These are phyloP conservation scores for Nanorana parkeri DNA, from an alignment of 2,113 vertebrate genomes.

Conservation along the genomic window DNA sequence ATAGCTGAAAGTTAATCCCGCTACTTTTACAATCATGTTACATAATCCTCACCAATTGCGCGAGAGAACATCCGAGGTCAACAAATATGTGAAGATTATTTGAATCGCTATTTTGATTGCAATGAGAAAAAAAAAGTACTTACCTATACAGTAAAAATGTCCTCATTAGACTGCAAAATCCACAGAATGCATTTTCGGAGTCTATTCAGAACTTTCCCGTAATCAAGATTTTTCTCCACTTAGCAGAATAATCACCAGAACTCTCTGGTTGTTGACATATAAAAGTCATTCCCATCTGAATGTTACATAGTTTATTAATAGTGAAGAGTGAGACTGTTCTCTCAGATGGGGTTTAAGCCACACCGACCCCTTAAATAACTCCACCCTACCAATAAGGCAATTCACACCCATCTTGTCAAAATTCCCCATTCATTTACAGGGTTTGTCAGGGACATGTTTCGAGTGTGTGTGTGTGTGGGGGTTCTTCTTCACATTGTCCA, in stretches of 20 bases:
- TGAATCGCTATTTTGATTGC: constrained; percentile 2
- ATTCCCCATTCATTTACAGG: too few species aligned
- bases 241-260: neutral
- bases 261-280: neutral
- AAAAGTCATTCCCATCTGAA: neutral
- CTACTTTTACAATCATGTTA: constrained; percentile 6
- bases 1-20: neutral
- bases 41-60: neutral
- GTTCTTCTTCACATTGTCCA: too few species aligned
- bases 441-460: too few species aligned
- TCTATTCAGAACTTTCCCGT: neutral
- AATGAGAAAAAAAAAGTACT: neutral
- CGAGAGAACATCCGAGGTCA: neutral
- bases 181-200: neutral
- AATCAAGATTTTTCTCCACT: neutral
- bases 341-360: too few species aligned
- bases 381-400: too few species aligned
- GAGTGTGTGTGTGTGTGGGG: too few species aligned
- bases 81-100: neutral
- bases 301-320: too few species aligned
- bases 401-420: too few species aligned
- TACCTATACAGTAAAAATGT: constrained; percentile 2
- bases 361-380: too few species aligned
- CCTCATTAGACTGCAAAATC: neutral
- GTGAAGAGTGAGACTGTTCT: too few species aligned